These are phyloP conservation scores for Darevskia mixta DNA, from an alignment of 2,797 vertebrate genomes.

Conservation along the genomic window DNA sequence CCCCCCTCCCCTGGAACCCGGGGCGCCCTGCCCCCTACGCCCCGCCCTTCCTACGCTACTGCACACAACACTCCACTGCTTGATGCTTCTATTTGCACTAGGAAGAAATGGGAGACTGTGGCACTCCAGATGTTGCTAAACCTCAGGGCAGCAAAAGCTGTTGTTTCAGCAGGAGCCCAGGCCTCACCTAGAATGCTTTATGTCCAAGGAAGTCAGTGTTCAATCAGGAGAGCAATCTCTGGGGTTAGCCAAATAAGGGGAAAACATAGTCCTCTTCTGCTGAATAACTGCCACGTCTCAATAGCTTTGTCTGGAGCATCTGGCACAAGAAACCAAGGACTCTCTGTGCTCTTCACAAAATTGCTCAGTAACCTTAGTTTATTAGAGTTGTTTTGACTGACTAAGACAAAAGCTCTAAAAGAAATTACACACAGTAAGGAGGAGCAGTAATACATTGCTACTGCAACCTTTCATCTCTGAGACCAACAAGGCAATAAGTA, in stretches of 20 bases:
- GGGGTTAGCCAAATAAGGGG: not conserved
- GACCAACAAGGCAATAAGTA: not conserved
- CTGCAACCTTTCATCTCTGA: not conserved
- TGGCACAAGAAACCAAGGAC: not conserved
- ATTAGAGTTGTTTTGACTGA: not conserved
- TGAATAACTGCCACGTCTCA: not conserved
- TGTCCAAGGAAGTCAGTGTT: not conserved
- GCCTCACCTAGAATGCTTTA: not conserved
- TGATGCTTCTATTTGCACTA: too few species aligned
- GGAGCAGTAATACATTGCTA: not conserved
- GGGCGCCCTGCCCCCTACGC: too few species aligned
- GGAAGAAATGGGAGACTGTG: too few species aligned
- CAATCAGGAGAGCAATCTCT: not conserved
- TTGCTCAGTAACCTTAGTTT: not conserved
- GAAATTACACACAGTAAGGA: not conserved
- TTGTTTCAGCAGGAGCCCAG: not conserved
- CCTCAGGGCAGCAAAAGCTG: not conserved
- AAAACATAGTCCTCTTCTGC: not conserved
- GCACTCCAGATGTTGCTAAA: too few species aligned
- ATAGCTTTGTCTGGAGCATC: not conserved
- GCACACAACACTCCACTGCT: too few species aligned
- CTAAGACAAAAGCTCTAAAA: conserved; percentile 1
- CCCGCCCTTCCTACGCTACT: too few species aligned
- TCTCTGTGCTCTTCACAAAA: not conserved
- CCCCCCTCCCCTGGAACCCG: too few species aligned